Percentiles rank a stretch among this genome's conserved stretches.
phyloP scores from a whole-genome alignment of 2,888 invertebrate genomes.

The Caenorhabditis sulstoni region DNA sequence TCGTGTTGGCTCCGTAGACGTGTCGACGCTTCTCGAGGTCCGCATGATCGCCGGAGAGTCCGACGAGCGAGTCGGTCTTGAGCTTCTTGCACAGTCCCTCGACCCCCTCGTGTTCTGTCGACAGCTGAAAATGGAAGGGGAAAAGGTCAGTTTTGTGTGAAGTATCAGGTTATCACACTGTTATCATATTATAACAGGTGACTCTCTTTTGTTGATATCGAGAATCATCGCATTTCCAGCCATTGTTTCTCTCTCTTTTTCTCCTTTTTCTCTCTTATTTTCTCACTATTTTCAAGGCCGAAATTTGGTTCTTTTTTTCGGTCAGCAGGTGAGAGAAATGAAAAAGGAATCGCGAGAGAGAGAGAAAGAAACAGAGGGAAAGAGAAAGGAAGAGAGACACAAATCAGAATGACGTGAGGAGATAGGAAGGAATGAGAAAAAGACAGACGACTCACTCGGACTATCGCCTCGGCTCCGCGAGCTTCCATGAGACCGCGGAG shows the following conservation, averaged over 20 bases:
- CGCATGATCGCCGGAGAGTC: slow-evolving; percentile 70
- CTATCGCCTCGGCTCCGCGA: slow-evolving; percentile 94
- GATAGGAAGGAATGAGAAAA: slow-evolving; percentile 13
- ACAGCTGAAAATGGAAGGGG: slow-evolving; percentile 66
- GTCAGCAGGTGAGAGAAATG: slow-evolving; percentile 41
- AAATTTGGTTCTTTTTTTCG: slow-evolving; percentile 9
- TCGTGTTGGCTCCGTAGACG: slow-evolving; percentile 77
- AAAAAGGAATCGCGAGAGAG: no score
- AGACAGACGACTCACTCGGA: slow-evolving; percentile 85
- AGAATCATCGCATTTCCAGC: slow-evolving; percentile 3
- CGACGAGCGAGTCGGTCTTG: slow-evolving; percentile 73
- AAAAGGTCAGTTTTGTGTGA: no score
- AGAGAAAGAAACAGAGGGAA: slow-evolving; percentile 17
- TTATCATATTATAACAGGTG: slow-evolving; percentile 10
- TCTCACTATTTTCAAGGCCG: slow-evolving; percentile 21
- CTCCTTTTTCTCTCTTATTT: not conserved
- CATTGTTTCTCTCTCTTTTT: slow-evolving; percentile 13
- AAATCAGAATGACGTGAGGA: no score
- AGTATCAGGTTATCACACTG: no score
- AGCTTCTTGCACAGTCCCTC: slow-evolving; percentile 76
- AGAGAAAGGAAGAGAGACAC: slow-evolving; percentile 3
- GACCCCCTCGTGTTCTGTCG: slow-evolving; percentile 75
- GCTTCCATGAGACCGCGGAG: slow-evolving; percentile 98
- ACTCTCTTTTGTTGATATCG: slow-evolving; percentile 9
- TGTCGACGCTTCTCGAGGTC: slow-evolving; percentile 70